These are phyloP conservation scores for Paratilapia polleni DNA, from an alignment of 2,113 vertebrate genomes.

Conservation along the genomic window DNA sequence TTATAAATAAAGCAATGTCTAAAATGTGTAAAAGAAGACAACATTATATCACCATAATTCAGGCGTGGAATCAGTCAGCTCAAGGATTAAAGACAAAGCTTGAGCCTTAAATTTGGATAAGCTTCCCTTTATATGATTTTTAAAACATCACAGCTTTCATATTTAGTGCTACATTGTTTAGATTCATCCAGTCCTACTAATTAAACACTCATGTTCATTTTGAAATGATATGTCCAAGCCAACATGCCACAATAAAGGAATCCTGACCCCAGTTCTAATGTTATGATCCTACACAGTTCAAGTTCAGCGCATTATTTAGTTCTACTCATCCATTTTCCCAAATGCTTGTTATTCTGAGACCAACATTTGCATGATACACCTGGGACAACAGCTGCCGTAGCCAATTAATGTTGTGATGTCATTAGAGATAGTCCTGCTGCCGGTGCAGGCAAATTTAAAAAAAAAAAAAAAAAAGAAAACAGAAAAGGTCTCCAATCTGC, in stretches of 20 bases:
- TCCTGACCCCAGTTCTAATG: not conserved
- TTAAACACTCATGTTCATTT: not conserved
- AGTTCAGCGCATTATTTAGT: not conserved
- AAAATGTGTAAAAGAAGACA: not conserved
- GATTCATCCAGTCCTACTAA: no score
- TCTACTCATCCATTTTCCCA: not conserved
- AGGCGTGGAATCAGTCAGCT: not conserved
- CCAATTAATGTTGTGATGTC: not conserved
- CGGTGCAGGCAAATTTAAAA: no score
- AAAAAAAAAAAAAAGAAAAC: no score
- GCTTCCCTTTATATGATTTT: not conserved
- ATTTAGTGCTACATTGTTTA: no score
- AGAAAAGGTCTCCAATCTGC: no score
- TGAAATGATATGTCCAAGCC: not conserved
- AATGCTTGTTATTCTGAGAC: rapidly evolving
- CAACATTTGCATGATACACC: no score
- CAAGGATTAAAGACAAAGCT: not conserved
- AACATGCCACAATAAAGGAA: not conserved
- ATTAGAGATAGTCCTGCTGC: not conserved
- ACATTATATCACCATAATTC: not conserved
- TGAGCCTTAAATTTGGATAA: not conserved
- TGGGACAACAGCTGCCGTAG: not conserved
- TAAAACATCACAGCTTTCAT: not conserved
- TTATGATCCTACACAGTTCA: not conserved
- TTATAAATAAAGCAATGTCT: no score